Percentiles rank a stretch among this genome's conserved stretches.
These are phyloP conservation scores for Entomobrya proxima DNA, from an alignment of 2,888 invertebrate genomes.

Conservation along the genomic window DNA sequence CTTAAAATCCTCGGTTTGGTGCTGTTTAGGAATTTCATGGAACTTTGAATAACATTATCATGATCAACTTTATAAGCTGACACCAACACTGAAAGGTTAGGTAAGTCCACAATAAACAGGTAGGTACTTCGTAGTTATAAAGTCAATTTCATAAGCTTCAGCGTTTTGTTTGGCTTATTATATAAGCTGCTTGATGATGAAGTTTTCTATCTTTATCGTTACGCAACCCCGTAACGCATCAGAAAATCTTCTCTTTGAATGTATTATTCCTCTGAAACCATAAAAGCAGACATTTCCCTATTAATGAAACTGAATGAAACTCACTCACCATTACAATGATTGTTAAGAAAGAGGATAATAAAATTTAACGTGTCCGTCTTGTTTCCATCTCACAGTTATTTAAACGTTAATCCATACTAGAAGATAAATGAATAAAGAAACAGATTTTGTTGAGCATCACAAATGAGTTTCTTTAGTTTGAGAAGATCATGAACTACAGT, in stretches of 20 bases:
- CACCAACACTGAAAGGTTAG: neutral
- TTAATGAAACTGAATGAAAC: constrained; percentile 9
- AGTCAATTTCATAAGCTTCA: neutral
- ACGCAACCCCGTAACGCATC: constrained; percentile 52
- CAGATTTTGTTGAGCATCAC: neutral
- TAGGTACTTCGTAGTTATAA: constrained; percentile 25
- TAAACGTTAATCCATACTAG: constrained; percentile 5
- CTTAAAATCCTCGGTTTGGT: constrained; percentile 11
- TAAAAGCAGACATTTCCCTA: neutral
- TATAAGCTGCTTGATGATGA: neutral
- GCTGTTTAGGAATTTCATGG: constrained; percentile 47
- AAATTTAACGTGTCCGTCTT: neutral
- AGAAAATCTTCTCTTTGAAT: constrained; percentile 37
- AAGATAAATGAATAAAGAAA: constrained; percentile 17
- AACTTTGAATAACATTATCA: constrained; percentile 21
- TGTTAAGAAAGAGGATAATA: constrained; percentile 27
- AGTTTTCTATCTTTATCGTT: neutral
- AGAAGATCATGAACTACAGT: constrained; percentile 15
- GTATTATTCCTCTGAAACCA: constrained; percentile 21
- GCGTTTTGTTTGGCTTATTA: neutral
- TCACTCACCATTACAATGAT: constrained; percentile 29
- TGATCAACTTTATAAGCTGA: too few species aligned
- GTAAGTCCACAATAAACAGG: neutral
- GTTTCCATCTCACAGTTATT: neutral
- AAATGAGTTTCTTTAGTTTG: neutral